Evolutionary conservation across 2,888 invertebrate species (phyloP).

Genomic region (Eulithis prunata): DNA sequence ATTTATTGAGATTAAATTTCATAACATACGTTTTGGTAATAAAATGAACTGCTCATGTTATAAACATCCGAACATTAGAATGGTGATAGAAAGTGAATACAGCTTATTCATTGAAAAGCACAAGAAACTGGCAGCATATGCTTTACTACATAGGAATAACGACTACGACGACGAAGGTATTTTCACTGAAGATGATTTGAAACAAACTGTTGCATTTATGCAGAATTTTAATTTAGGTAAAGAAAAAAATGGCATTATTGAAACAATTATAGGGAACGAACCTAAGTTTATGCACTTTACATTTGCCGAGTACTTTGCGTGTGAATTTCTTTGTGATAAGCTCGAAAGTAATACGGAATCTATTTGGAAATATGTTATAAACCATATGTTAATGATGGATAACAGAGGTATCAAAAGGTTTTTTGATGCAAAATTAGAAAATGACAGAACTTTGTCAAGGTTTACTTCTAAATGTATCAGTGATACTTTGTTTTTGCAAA

Average conservation of each 20-base stretch:
- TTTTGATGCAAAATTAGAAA: slow-evolving; percentile 15
- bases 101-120: slow-evolving; percentile 11
- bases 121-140: slow-evolving; percentile 17
- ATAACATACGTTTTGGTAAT: slow-evolving; percentile 41
- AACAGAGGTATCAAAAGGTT: slow-evolving; percentile 4
- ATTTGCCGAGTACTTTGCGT: slow-evolving; percentile 42
- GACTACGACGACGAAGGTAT: background rate
- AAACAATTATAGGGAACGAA: slow-evolving; percentile 29
- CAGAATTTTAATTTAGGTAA: slow-evolving; percentile 33
- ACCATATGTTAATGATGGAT: background rate
- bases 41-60: slow-evolving; percentile 36
- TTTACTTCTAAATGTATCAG: slow-evolving; percentile 8
- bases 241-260: slow-evolving; percentile 42
- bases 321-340: slow-evolving; percentile 36
- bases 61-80: slow-evolving; percentile 38
- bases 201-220: background rate
- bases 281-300: slow-evolving; percentile 42
- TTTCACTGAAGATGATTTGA: slow-evolving; percentile 10
- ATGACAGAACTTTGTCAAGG: background rate
- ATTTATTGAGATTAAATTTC: slow-evolving; percentile 40
- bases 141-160: background rate
- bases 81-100: slow-evolving; percentile 24
- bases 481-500: slow-evolving; percentile 6
- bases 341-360: slow-evolving; percentile 16
- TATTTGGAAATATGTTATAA: slow-evolving; percentile 9